Base-by-base conservation (phyloP, 2,113 vertebrate species). In the Triplophysa siluroides region DNA sequence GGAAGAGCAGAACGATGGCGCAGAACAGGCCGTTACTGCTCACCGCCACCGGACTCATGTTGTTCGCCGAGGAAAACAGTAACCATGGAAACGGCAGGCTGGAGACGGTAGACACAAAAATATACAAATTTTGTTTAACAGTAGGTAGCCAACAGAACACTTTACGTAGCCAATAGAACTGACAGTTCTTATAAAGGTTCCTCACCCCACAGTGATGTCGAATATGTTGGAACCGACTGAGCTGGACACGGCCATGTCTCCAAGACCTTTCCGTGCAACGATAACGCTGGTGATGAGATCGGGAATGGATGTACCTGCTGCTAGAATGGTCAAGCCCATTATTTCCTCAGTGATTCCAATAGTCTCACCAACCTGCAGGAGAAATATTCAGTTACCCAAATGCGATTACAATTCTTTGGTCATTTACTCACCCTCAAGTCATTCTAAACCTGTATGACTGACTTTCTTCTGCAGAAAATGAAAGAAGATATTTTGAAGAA, bases 151-250 rank as follows among this genome's bases (percentile, higher is more conserved):
- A 38, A 38, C 6, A 38, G 33, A 38, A 7, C 33, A 38, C 33
- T 38, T 38, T 38, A 38, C 3, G 33, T 38, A 7, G 33, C 33
- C 33, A 38, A 38, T 29, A 29, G 29, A 29, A 29, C 29, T 29
- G 29, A 4, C 3, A 8, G 8, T 7, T 21, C 18, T 60, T 60
- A 5, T 67, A 64, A 69, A 26, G 64, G 9, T 56, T 13, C n/a
- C 90, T 89, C 83, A 93, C 92, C 92, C 92, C 58, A 93, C 92
- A 8, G 92, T 93, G 77, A 93, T 93, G 56, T 93, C 92, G 72
- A 93, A 93, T 83, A 93, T 93, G 90, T 93, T 93, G 65, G 92
- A 93, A 68, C 92, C 92, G 73, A 93, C 92, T 19, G 92, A 93
- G 81, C 92, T 93, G 69, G 92, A 93, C 78, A 93, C 92, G 0